Percentiles rank a stretch among this genome's conserved stretches.
These are phyloP conservation scores for Chitala chitala DNA, from an alignment of 2,113 vertebrate species.

Conservation along the genomic window DNA sequence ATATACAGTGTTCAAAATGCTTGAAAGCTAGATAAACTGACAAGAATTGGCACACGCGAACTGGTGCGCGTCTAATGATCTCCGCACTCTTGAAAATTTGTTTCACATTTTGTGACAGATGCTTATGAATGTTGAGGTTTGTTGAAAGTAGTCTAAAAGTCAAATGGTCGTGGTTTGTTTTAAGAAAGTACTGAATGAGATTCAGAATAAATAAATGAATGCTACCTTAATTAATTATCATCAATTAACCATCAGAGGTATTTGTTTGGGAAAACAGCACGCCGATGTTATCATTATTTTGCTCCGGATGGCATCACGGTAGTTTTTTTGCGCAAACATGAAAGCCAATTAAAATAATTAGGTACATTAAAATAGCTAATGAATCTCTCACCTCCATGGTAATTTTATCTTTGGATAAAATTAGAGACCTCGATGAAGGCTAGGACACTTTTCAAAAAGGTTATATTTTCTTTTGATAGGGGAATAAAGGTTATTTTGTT, in stretches of 20 bases:
- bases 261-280: background rate
- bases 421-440: conserved; percentile 4
- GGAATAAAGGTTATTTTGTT: conserved; percentile 15
- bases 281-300: background rate
- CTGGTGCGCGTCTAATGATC: background rate
- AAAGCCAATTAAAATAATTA: conserved; percentile 17
- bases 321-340: conserved; percentile 2
- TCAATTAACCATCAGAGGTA: background rate
- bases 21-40: background rate
- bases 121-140: background rate
- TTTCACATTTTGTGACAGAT: conserved; percentile 1
- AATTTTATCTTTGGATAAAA: conserved; percentile 11
- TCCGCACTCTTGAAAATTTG: background rate
- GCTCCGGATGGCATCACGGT: background rate
- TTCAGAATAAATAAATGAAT: background rate
- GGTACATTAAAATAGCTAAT: conserved; percentile 6
- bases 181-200: conserved; percentile 7
- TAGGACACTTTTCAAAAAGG: conserved; percentile 5
- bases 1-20: background rate
- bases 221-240: background rate
- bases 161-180: background rate
- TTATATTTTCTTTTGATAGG: conserved; percentile 8
- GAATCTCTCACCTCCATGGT: conserved; percentile 10
- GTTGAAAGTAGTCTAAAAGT: background rate
- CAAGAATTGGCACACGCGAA: background rate